Evolutionary conservation across 2,113 vertebrate genomes (phyloP).

Genomic region (Arizona elegans): DNA sequence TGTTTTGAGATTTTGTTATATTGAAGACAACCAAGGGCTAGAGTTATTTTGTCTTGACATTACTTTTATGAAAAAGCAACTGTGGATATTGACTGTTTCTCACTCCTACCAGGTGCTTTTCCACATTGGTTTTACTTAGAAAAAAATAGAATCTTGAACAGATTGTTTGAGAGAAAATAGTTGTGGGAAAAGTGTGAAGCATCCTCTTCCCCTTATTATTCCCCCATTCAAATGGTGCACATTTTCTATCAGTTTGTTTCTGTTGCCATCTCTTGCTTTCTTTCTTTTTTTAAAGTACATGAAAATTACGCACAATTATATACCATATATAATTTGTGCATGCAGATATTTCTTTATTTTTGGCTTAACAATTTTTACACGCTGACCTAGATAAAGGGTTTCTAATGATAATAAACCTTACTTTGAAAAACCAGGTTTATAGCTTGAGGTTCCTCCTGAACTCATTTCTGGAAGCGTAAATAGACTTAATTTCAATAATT

Average conservation of each 20-base stretch:
- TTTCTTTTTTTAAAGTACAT: background rate
- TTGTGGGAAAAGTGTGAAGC: background rate
- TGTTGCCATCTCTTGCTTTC: background rate
- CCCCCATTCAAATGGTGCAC: background rate
- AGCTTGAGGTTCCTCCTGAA: background rate
- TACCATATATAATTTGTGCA: background rate
- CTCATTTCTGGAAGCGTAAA: background rate
- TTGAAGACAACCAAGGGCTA: background rate
- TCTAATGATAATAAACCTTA: background rate
- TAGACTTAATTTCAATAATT: background rate
- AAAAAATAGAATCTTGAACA: too few species aligned
- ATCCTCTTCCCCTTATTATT: background rate
- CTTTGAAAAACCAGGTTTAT: background rate
- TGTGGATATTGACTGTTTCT: background rate
- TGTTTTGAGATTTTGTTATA: background rate
- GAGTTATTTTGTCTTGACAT: background rate
- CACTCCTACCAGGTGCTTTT: background rate
- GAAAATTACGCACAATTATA: background rate
- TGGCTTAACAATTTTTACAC: background rate
- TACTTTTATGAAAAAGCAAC: background rate
- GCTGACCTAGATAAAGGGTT: background rate
- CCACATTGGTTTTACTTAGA: background rate
- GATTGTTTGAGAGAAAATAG: background rate
- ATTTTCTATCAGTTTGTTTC: background rate
- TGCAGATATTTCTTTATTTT: background rate